Conservation (phyloP, 2,113 vertebrate species). For the Calyptommatus sinebrachiatus region DNA sequence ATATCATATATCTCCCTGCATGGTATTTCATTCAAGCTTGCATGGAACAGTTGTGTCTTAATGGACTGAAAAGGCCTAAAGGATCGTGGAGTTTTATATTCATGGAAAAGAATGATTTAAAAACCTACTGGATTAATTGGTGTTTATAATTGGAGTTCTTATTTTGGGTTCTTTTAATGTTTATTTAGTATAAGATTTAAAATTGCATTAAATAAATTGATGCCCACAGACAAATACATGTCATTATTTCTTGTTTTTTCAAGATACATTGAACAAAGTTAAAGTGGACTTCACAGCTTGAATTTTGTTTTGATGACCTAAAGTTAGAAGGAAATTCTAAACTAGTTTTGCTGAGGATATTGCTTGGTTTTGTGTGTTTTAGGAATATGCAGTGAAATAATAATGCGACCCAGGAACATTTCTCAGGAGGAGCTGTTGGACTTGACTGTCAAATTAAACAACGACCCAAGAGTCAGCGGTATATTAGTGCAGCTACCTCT, state of each 20-base stretch:
- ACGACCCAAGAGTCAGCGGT: constrained; percentile 85
- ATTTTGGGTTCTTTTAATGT: too few relatives aligned
- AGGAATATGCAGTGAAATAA: constrained; percentile 84
- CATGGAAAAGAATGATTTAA: too few relatives aligned
- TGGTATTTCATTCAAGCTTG: background rate
- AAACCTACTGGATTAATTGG: too few relatives aligned
- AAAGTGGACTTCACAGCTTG: background rate
- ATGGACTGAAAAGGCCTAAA: background rate
- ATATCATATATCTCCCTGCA: background rate
- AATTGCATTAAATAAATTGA: background rate
- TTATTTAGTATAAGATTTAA: too few relatives aligned
- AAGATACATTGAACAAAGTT: background rate
- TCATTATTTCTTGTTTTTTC: background rate
- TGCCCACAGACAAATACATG: too few relatives aligned
- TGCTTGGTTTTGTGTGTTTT: constrained; percentile 27
- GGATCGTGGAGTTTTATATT: background rate
- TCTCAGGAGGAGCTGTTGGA: constrained; percentile 88
- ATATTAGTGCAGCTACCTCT: constrained; percentile 90
- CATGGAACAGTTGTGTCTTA: background rate
- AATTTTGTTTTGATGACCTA: background rate
- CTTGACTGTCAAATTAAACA: constrained; percentile 82
- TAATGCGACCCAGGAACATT: constrained; percentile 79
- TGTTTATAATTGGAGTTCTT: too few relatives aligned
- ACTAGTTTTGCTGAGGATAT: background rate
- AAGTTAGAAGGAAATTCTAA: background rate